Conservation (phyloP, 1,140 invertebrate species). For the Hirudo medicinalis region DNA sequence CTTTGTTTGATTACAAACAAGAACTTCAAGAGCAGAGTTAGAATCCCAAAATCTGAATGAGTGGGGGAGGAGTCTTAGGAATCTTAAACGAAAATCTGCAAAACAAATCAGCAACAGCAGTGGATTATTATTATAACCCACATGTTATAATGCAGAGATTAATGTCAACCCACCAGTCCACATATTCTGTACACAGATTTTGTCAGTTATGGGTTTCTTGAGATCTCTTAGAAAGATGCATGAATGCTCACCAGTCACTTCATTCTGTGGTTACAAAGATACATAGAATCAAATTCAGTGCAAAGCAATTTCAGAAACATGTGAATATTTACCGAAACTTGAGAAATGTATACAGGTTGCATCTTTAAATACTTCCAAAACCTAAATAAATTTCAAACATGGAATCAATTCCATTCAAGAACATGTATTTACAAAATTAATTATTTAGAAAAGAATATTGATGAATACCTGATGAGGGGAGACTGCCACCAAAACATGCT, state of each 20-base stretch:
- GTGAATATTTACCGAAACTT: constrained; percentile 1
- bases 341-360: constrained; percentile 5
- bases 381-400: constrained; percentile 6
- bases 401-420: not conserved
- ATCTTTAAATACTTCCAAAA: not conserved
- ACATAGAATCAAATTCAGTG: not conserved
- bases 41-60: not conserved
- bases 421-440: too few species aligned
- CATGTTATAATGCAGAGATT: too few species aligned
- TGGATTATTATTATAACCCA: not conserved
- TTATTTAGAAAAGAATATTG: constrained; percentile 3
- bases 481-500: not conserved
- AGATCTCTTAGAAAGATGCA: constrained; percentile 3
- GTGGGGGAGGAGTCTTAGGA: not conserved
- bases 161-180: too few species aligned
- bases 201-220: not conserved
- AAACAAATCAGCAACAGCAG: not conserved
- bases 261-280: not conserved
- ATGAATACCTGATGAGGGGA: not conserved
- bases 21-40: not conserved
- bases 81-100: not conserved
- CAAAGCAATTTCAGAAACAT: not conserved
- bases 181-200: too few species aligned
- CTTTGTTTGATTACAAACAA: not conserved
- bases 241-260: not conserved